Evolutionary conservation across 2,113 vertebrate species (phyloP), one percentile per base, ranked within the genome.

Genomic region (Chloropsis cyanopogon): DNA sequence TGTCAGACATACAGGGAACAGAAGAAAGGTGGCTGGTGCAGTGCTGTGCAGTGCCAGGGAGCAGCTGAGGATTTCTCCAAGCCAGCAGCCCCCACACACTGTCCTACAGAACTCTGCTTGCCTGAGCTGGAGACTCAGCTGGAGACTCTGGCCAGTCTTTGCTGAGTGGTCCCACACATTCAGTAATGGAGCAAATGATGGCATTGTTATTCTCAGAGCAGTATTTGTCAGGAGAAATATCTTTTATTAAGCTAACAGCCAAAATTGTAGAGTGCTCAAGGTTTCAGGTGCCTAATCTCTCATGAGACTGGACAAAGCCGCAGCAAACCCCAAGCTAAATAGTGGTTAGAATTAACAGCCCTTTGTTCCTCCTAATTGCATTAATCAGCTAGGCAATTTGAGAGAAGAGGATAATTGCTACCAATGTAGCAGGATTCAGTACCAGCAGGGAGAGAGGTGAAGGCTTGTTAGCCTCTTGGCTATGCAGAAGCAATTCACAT

Each of bases 291-390:
- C 5, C 0, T 22, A n/a, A 86, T 86, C 31, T 63, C 68, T 82
- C 41, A 14, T 14, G 44, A 80, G 75, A 54, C 42, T 46, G 50
- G 82, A 92, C 76, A 93, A 86, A 86, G 65, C 35, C 68, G 24
- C 39, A 88, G 72, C 42, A 66, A 73, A 88, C 56, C 66, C 64
- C 72, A 73, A 63, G 65, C 65, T 88, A 92, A 93, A 93, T 3
- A 88, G 73, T 8, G 17, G 33, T 77, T 94, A 46, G 49, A 93
- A 94, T 92, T 92, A 92, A 71, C 53, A 75, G 47, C n/a, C 44
- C 60, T 90, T 91, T 90, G 80, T 94, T 94, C 82, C 81, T 39
- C 49, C 69, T 91, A 93, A 96, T 96, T 93, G 78, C 86, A 78
- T 93, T 73, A 95, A 93, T 71, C 91, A 90, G 49, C 71, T 52